Percentiles rank a stretch among this genome's conserved stretches.
Conservation (phyloP, 2,113 vertebrate species). For the Daubentonia madagascariensis region DNA sequence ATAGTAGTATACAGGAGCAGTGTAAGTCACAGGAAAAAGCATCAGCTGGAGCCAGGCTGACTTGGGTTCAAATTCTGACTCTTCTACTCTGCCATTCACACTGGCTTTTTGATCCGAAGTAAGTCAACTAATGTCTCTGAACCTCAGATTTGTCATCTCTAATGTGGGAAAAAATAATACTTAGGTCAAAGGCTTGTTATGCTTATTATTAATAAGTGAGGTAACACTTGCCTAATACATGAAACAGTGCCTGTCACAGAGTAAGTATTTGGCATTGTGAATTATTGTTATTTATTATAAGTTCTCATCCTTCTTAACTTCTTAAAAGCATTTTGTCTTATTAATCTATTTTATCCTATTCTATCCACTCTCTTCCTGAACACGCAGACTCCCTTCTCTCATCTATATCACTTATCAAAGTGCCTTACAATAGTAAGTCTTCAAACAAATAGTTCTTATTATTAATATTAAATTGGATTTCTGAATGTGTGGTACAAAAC, state of each 20-base stretch:
- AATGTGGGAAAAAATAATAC: background rate
- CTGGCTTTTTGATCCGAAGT: background rate
- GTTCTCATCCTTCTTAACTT: background rate
- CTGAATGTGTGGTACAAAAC: conserved; percentile 10
- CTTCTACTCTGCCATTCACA: background rate
- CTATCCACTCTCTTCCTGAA: conserved; percentile 1
- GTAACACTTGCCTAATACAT: background rate
- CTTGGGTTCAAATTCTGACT: background rate
- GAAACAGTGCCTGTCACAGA: background rate
- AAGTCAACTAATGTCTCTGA: background rate
- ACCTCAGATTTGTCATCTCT: conserved; percentile 29
- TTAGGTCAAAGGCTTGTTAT: background rate
- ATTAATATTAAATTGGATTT: conserved; percentile 25
- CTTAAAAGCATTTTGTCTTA: background rate
- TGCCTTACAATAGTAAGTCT: background rate
- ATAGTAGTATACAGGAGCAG: background rate
- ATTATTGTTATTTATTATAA: background rate
- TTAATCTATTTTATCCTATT: background rate
- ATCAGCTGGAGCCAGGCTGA: background rate
- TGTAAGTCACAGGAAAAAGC: background rate
- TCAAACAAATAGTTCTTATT: background rate
- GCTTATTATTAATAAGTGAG: background rate
- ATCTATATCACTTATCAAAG: background rate
- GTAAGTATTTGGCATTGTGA: background rate
- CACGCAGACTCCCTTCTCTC: background rate